Evolutionary conservation across 2,888 invertebrate species (phyloP), one percentile per base, ranked within the genome.

Genomic region (Argyra leucocephala): DNA sequence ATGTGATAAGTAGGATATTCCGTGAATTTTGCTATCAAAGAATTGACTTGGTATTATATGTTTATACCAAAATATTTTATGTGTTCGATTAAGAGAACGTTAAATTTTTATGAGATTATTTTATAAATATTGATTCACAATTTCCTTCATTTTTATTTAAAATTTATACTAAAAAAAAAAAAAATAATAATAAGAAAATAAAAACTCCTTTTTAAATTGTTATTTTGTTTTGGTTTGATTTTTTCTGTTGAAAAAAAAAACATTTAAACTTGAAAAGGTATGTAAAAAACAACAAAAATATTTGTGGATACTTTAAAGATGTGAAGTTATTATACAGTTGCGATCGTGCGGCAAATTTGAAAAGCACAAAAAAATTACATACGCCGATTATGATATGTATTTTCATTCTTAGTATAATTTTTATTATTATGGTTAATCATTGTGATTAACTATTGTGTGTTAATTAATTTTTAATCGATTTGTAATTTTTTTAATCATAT

Each of bases 41-140:
- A 48, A 48, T 48, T 48, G 48, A 48, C 48, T 48, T 48, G n/a
- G 48, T 48, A 48, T 48, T 48, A 48, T 48, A 48, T 48, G 48
- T 48, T 48, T 48, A 48, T 48, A 48, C 48, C 48, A 48, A 48
- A 48, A 48, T 48, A 48, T 48, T 48, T 48, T 48, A 48, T 48
- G 48, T 48, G 48, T 48, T 48, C 48, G 48, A 48, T 48, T 48
- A 48, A 48, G 48, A 18, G 48, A 48, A 48, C 48, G 48, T 48
- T 15, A 48, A 48, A 48, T 48, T 48, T 48, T 48, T 48, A 48
- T 48, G 48, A 48, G 48, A 48, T 48, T 48, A 48, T 48, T 48
- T 48, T 48, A 48, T 48, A 48, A 48, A 48, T 48, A 48, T 48
- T 48, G 48, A 48, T 48, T 48, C 48, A 18, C 15, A 15, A 15